Evolutionary conservation across 1,140 invertebrate species (phyloP).

Genomic region (Brachionus plicatilis): DNA sequence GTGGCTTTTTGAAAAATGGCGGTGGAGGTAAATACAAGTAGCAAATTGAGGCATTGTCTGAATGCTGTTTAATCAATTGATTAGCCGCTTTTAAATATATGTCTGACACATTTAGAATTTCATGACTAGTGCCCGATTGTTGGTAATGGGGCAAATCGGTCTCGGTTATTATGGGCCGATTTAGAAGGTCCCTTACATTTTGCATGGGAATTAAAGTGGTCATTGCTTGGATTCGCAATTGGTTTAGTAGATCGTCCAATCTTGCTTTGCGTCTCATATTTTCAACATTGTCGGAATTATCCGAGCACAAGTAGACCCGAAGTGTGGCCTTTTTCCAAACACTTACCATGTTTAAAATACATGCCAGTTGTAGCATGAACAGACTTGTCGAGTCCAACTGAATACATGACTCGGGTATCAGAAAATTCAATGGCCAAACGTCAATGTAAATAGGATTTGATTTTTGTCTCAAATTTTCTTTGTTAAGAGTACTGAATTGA

Average conservation of each 20-base stretch:
- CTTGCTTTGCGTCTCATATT: slow-evolving; percentile 16
- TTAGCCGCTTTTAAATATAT: slow-evolving; percentile 31
- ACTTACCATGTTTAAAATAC: slow-evolving; percentile 80
- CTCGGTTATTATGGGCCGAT: slow-evolving; percentile 5
- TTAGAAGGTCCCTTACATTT: slow-evolving; percentile 8
- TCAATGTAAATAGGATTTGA: slow-evolving; percentile 71
- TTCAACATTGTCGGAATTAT: background rate
- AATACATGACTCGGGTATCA: slow-evolving; percentile 50
- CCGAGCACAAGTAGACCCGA: slow-evolving; percentile 63
- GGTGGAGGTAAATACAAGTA: slow-evolving; percentile 39
- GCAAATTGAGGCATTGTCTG: slow-evolving; percentile 1
- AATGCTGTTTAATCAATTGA: slow-evolving; percentile 19
- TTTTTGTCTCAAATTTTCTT: slow-evolving; percentile 49
- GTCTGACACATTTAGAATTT: background rate
- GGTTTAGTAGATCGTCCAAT: slow-evolving; percentile 24
- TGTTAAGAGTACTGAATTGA: slow-evolving; percentile 18
- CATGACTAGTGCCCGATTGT: background rate
- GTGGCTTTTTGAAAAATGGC: background rate
- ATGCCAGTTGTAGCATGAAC: slow-evolving; percentile 92
- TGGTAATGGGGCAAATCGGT: background rate
- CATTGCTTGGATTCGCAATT: slow-evolving; percentile 28
- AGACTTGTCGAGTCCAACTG: slow-evolving; percentile 67
- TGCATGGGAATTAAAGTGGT: slow-evolving; percentile 12
- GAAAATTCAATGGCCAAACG: slow-evolving; percentile 74
- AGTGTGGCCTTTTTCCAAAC: slow-evolving; percentile 62